Evolutionary conservation across 2,888 invertebrate species (phyloP).

Genomic region (Ganaspis brasiliensis): DNA sequence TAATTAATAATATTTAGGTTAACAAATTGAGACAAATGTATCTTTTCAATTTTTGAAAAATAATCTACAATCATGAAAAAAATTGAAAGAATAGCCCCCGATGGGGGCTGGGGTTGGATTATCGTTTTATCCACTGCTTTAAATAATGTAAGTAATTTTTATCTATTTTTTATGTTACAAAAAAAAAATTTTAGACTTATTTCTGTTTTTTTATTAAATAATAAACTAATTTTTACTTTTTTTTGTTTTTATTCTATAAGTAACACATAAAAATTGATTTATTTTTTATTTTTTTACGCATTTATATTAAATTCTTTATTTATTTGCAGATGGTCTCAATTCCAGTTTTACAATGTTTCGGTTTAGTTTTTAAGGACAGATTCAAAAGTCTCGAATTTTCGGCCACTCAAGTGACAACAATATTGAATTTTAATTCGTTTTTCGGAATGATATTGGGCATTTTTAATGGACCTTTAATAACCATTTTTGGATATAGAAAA

Average conservation of each 20-base stretch:
- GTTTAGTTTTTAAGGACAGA: constrained; percentile 85
- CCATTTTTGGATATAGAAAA: constrained; percentile 85
- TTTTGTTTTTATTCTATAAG: too few species aligned
- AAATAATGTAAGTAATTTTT: constrained; percentile 83
- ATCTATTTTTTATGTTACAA: constrained; percentile 37
- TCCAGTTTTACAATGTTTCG: constrained; percentile 85
- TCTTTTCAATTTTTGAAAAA: background rate
- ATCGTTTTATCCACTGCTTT: constrained; percentile 84
- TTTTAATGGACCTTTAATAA: constrained; percentile 85
- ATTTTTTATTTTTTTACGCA: too few species aligned
- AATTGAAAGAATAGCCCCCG: constrained; percentile 85
- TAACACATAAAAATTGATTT: too few species aligned
- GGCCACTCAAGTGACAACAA: constrained; percentile 84
- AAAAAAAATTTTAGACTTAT: background rate
- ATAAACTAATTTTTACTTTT: too few species aligned
- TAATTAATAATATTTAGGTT: background rate
- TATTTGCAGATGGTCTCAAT: constrained; percentile 79
- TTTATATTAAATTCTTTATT: background rate
- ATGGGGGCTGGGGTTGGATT: constrained; percentile 91
- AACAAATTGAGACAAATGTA: background rate
- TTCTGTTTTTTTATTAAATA: too few species aligned
- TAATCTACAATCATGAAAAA: constrained; percentile 26
- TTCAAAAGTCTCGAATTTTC: constrained; percentile 83
- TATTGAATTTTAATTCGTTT: constrained; percentile 86
- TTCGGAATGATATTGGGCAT: constrained; percentile 86